Evolutionary conservation across 2,797 vertebrate species (phyloP).

Genomic region (Argyrosomus regius): DNA sequence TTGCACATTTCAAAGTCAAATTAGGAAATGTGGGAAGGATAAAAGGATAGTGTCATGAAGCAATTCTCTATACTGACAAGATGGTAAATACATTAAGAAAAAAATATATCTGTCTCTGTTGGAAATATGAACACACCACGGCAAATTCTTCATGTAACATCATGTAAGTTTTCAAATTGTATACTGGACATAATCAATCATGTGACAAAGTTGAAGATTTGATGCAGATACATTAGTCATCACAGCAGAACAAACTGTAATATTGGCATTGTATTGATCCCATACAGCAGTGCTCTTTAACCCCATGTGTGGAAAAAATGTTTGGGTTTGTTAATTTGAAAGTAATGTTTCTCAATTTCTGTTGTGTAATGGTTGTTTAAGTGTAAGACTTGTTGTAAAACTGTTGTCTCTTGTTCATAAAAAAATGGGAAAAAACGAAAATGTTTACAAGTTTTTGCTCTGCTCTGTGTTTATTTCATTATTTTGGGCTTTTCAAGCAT

Average conservation of each 20-base stretch:
- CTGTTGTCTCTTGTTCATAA: background rate
- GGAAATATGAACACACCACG: background rate
- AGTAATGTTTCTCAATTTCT: background rate
- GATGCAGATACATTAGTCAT: slow-evolving; percentile 20
- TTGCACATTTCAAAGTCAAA: slow-evolving; percentile 59
- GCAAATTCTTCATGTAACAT: background rate
- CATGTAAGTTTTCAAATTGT: background rate
- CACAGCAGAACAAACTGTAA: slow-evolving; percentile 24
- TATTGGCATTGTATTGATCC: slow-evolving; percentile 27
- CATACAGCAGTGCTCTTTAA: slow-evolving; percentile 10
- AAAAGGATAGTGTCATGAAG: slow-evolving; percentile 28
- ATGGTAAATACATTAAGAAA: slow-evolving; percentile 7
- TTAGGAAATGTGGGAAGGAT: slow-evolving; percentile 27
- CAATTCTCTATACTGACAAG: slow-evolving; percentile 2
- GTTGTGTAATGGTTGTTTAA: background rate
- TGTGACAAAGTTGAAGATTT: too few relatives aligned
- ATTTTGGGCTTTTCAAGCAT: slow-evolving; percentile 1
- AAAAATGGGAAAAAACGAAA: background rate
- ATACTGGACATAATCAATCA: too few relatives aligned
- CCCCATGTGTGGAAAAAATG: slow-evolving; percentile 6
- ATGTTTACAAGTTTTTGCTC: background rate
- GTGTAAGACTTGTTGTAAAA: background rate
- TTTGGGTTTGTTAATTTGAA: background rate
- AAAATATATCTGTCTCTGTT: background rate
- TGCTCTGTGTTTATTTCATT: background rate